Conservation (phyloP, 1,140 invertebrate species). For the Papilio polyxenes region DNA sequence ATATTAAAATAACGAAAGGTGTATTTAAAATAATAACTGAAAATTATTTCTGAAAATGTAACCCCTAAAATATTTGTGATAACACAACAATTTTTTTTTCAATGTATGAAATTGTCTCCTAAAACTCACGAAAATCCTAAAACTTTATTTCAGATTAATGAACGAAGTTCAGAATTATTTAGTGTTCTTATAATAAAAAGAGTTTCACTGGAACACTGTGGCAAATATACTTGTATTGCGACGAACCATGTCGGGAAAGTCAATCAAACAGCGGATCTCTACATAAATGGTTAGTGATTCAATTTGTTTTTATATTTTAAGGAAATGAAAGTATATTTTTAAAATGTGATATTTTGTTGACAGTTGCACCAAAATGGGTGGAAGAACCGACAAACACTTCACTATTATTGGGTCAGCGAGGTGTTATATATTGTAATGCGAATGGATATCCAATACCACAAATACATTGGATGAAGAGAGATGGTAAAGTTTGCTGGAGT, state of each 20-base stretch:
- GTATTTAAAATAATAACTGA: too few relatives aligned
- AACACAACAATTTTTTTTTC: too few relatives aligned
- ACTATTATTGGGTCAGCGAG: slow-evolving; percentile 86
- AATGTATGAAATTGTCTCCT: neutral
- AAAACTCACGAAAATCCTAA: too few relatives aligned
- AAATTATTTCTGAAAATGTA: too few relatives aligned
- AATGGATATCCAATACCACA: slow-evolving; percentile 88
- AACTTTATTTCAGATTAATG: slow-evolving; percentile 81
- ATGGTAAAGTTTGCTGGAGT: slow-evolving; percentile 68
- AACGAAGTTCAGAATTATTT: slow-evolving; percentile 85
- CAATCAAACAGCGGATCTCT: slow-evolving; percentile 90
- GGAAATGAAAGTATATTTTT: neutral
- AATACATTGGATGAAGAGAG: slow-evolving; percentile 87
- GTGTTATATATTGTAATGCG: slow-evolving; percentile 89
- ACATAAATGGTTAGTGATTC: slow-evolving; percentile 87
- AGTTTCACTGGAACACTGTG: slow-evolving; percentile 88
- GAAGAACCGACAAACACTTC: slow-evolving; percentile 89
- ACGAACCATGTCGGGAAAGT: slow-evolving; percentile 91
- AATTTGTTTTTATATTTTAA: neutral
- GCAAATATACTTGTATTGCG: slow-evolving; percentile 93
- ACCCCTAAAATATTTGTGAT: too few relatives aligned
- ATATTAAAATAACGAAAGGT: too few relatives aligned
- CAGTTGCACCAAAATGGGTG: slow-evolving; percentile 93
- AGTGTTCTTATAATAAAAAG: slow-evolving; percentile 89
- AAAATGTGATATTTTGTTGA: slow-evolving; percentile 20